Evolutionary conservation across 2,113 vertebrate genomes (phyloP), one percentile per base, ranked within the genome.

Genomic region (Oryzias curvinotus): DNA sequence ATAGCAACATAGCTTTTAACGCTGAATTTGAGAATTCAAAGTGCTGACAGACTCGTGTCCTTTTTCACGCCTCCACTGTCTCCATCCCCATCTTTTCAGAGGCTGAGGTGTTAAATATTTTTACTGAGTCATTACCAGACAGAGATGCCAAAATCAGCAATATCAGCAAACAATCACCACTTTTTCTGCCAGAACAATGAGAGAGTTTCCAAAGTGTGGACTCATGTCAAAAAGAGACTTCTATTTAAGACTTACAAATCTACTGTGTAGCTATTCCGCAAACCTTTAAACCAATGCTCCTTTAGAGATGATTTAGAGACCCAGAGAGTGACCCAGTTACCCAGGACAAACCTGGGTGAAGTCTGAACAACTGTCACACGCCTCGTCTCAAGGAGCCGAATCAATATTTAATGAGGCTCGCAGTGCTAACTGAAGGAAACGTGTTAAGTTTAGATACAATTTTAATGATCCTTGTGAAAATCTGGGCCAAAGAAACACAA

Each of bases 1-100:
- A 89, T 89, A 90, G 90, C 91, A 92, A 91, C 83, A 80, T 83
- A 71, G 85, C 73, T 83, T 78, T 77, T 75, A 72, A 80, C 73
- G 74, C 58, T 49, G 70, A 78, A 85, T 66, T 74, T 15, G 50
- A 81, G 83, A 72, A 74, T 70, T 70, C 57, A 77, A 82, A 81
- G 52, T 57, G 79, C 80, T 83, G 85, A 84, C 78, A 88, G 86
- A 80, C 74, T 78, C 50, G 55, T 78, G 78, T 80, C 75, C 46
- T 82, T 73, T 76, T 54, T 52, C 52, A 69, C 79, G 36, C 69
- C 68, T 50, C 66, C 65, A 57, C 57, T 4, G 47, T 78, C 60
- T 76, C 65, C 28, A 50, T 82, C 62, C 68, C 50, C 61, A 71
- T 69, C 70, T 75, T 73, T 59, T 72, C 54, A 71, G 49, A 21